phyloP scores from a whole-genome alignment of 1,140 invertebrate genomes.

The Paracyclopina nana region DNA sequence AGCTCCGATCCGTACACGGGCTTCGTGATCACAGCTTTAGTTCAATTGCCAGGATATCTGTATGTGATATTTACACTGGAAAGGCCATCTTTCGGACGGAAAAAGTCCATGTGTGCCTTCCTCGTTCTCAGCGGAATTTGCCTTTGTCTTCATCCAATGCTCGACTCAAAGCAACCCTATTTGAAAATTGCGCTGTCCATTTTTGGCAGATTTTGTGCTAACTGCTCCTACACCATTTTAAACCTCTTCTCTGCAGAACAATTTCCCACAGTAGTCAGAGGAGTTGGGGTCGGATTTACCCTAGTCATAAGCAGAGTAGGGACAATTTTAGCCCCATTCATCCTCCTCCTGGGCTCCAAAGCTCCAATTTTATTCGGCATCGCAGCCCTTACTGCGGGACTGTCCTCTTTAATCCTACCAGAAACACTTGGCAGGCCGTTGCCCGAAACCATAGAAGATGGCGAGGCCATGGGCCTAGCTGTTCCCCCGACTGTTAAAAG shows the following conservation, averaged over 20 bases:
- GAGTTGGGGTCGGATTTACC: slow-evolving; percentile 7
- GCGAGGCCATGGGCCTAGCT: slow-evolving; percentile 19
- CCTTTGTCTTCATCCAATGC: slow-evolving; percentile 6
- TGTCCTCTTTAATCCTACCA: slow-evolving; percentile 19
- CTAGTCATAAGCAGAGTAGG: slow-evolving; percentile 11
- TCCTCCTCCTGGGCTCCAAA: slow-evolving; percentile 8
- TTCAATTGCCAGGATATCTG: slow-evolving; percentile 14
- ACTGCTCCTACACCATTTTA: slow-evolving; percentile 16
- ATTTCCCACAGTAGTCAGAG: slow-evolving; percentile 12
- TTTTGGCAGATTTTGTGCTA: slow-evolving; percentile 13
- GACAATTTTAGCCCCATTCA: slow-evolving; percentile 11
- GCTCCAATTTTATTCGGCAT: slow-evolving; percentile 18
- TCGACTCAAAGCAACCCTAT: background rate
- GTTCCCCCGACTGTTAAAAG: no score
- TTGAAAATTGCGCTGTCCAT: background rate
- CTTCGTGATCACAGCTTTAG: slow-evolving; percentile 5
- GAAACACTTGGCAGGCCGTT: slow-evolving; percentile 22
- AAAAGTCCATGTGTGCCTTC: slow-evolving; percentile 3
- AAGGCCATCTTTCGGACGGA: slow-evolving; percentile 3
- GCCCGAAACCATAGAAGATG: slow-evolving; percentile 22
- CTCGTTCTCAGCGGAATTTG: slow-evolving; percentile 4
- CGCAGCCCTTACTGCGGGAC: slow-evolving; percentile 19
- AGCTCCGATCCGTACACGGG: slow-evolving; percentile 4
- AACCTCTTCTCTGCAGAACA: slow-evolving; percentile 15
- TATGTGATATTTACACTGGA: slow-evolving; percentile 15